Evolutionary conservation across 2,113 vertebrate genomes (phyloP).

Genomic region (Camelus dromedarius): DNA sequence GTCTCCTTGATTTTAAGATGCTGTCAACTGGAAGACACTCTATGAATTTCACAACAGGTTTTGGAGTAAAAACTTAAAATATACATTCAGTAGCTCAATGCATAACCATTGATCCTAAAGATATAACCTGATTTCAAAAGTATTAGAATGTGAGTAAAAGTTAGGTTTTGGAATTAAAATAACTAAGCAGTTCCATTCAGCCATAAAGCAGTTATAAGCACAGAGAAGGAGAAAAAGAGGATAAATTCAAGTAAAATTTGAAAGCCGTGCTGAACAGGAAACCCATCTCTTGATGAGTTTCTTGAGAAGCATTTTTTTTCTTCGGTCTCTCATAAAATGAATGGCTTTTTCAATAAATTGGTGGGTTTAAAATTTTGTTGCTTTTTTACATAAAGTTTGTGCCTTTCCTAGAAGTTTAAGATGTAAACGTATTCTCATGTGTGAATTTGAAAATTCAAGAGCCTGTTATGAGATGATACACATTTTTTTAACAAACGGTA

Average conservation of each 20-base stretch:
- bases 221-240: neutral
- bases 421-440: conserved; percentile 68
- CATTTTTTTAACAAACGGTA: conserved; percentile 64
- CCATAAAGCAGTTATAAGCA: neutral
- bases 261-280: neutral
- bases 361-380: conserved; percentile 66
- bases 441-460: conserved; percentile 72
- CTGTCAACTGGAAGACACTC: neutral
- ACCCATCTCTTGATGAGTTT: neutral
- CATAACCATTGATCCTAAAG: neutral
- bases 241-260: neutral
- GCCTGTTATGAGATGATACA: conserved; percentile 70
- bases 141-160: neutral
- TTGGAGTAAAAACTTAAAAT: neutral
- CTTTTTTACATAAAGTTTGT: conserved; percentile 72
- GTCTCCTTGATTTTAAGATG: neutral
- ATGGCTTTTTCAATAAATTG: conserved; percentile 79
- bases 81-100: neutral
- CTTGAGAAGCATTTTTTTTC: conserved; percentile 64
- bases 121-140: neutral
- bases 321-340: conserved; percentile 72
- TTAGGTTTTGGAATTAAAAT: neutral
- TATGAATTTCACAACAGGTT: neutral
- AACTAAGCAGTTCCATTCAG: neutral
- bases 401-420: conserved; percentile 70